A percentile compares a stretch with the other conserved stretches of the same genome.
These are phyloP conservation scores for Epistrophe grossulariae DNA, from an alignment of 2,888 invertebrate species.

Conservation along the genomic window DNA sequence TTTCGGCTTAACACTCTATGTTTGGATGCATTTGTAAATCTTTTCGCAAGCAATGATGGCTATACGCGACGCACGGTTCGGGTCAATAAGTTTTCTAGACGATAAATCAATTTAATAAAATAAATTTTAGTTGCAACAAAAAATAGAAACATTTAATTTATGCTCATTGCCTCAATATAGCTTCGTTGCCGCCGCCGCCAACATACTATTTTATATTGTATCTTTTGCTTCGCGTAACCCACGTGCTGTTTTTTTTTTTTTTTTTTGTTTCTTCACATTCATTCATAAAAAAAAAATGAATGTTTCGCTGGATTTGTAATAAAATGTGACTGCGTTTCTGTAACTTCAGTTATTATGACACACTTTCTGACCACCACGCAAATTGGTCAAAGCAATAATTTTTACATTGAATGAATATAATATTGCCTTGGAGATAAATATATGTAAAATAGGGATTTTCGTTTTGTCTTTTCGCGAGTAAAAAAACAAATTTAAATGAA, in stretches of 20 bases:
- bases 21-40: constrained; percentile 41
- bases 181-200: constrained; percentile 5
- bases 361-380: constrained; percentile 39
- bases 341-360: constrained; percentile 24
- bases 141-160: constrained; percentile 5
- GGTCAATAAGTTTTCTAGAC: background rate
- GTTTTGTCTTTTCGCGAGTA: background rate
- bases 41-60: constrained; percentile 17
- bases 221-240: constrained; percentile 44
- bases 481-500: background rate
- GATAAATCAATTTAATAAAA: background rate
- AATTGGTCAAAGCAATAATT: constrained; percentile 11
- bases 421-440: background rate
- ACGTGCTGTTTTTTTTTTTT: constrained; percentile 44
- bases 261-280: constrained; percentile 5
- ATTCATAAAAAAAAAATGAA: constrained; percentile 55
- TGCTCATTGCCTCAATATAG: background rate
- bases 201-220: constrained; percentile 37
- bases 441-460: background rate
- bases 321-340: constrained; percentile 30
- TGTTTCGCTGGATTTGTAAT: constrained; percentile 12
- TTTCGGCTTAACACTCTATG: constrained; percentile 30
- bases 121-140: background rate
- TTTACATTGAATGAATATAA: background rate
- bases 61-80: constrained; percentile 3